Evolutionary conservation across 2,113 vertebrate species (phyloP).

Genomic region (Neolamprologus longior): DNA sequence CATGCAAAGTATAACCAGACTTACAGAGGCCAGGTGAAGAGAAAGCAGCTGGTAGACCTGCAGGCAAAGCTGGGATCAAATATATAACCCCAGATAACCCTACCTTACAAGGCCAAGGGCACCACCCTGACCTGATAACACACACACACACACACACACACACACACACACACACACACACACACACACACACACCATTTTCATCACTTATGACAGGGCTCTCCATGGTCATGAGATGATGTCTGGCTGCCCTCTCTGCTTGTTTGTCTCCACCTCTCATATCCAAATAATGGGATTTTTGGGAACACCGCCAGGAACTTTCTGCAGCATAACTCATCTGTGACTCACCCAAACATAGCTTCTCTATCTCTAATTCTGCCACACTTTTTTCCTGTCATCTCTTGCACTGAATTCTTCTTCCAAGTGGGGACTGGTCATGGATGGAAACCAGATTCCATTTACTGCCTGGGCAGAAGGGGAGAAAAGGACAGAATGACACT

Average conservation of each 20-base stretch:
- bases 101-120: constrained; percentile 65
- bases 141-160: not conserved
- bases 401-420: constrained; percentile 4
- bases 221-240: not conserved
- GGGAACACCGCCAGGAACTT: constrained; percentile 62
- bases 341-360: constrained; percentile 44
- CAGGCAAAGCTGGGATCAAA: constrained; percentile 38
- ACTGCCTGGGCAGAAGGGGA: not conserved
- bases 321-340: constrained; percentile 39
- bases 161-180: not conserved
- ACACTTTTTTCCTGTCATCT: constrained; percentile 18
- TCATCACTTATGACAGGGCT: constrained; percentile 34
- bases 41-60: constrained; percentile 30
- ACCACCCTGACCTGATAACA: constrained; percentile 37
- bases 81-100: constrained; percentile 66
- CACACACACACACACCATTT: constrained; percentile 18
- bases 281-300: constrained; percentile 53
- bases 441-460: constrained; percentile 35
- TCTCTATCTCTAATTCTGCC: constrained; percentile 43
- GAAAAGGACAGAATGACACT: not conserved
- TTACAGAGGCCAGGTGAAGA: constrained; percentile 49
- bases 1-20: not conserved
- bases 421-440: not conserved
- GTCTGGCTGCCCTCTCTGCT: constrained; percentile 31
- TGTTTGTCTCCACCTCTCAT: constrained; percentile 1